Conservation (phyloP, 2,888 invertebrate species). For the Terebella lapidaria region DNA sequence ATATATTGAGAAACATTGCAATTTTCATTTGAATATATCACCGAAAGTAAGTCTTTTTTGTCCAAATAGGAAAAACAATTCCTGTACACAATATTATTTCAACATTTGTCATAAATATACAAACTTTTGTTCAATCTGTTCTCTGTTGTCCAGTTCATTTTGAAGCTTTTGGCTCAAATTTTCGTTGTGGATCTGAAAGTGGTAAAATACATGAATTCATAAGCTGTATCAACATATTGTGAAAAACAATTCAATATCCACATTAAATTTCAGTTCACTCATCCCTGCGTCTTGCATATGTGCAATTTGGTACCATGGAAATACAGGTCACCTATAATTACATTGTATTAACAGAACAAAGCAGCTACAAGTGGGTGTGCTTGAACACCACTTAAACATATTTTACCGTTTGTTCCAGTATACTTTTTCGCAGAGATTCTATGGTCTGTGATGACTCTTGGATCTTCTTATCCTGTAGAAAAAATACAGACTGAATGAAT, state of each 20-base stretch:
- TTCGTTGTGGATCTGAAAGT: constrained; percentile 1
- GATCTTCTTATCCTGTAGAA: neutral
- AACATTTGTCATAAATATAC: neutral
- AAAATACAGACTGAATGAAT: neutral
- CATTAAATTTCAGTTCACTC: neutral
- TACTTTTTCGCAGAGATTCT: neutral
- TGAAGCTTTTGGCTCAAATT: neutral
- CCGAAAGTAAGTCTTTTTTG: no score
- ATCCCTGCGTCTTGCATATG: no score
- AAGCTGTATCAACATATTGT: no score
- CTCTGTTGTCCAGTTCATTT: neutral
- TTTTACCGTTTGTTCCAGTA: neutral
- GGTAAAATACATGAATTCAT: no score
- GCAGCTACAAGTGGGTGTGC: no score
- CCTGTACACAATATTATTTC: neutral
- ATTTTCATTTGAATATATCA: no score
- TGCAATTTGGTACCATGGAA: no score
- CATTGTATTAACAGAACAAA: no score
- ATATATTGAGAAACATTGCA: no score
- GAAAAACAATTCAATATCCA: neutral
- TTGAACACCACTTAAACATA: no score
- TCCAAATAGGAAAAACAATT: no score
- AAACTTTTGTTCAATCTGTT: neutral
- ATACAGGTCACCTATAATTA: no score
- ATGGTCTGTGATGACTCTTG: neutral